These are phyloP conservation scores for Gymnodraco acuticeps DNA, from an alignment of 2,797 vertebrate species.

Conservation along the genomic window DNA sequence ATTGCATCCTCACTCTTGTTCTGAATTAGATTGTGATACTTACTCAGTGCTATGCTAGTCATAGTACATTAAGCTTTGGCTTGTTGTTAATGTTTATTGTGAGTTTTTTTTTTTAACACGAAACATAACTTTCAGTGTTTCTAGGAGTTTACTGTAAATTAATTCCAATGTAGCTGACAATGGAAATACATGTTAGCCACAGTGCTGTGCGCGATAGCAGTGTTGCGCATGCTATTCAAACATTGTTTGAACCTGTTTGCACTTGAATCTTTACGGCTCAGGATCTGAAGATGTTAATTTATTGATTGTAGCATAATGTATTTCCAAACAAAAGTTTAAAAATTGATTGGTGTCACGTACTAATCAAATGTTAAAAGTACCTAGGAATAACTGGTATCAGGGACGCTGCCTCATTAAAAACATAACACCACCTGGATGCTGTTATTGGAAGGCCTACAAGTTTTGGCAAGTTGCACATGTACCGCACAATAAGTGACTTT, in stretches of 20 bases:
- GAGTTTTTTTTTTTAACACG: background rate
- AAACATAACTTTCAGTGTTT: background rate
- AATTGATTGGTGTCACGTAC: background rate
- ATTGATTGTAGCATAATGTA: background rate
- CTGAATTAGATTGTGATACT: slow-evolving; percentile 10
- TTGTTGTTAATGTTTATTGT: background rate
- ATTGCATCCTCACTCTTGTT: slow-evolving; percentile 15
- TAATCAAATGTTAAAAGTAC: background rate
- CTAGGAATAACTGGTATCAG: background rate
- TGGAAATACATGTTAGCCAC: background rate
- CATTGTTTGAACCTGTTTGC: background rate
- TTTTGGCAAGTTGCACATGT: background rate
- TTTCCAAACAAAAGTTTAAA: background rate
- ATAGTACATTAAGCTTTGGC: background rate
- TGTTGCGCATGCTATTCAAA: background rate
- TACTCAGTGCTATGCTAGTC: slow-evolving; percentile 22
- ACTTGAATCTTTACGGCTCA: background rate
- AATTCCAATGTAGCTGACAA: background rate
- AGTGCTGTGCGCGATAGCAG: background rate
- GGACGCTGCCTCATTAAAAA: background rate
- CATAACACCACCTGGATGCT: background rate
- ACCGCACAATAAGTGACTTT: background rate
- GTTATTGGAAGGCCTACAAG: background rate
- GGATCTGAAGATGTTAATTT: background rate
- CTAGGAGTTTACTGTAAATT: background rate